Base-by-base conservation (phyloP, 1,140 invertebrate genomes). In the Arion vulgaris region DNA sequence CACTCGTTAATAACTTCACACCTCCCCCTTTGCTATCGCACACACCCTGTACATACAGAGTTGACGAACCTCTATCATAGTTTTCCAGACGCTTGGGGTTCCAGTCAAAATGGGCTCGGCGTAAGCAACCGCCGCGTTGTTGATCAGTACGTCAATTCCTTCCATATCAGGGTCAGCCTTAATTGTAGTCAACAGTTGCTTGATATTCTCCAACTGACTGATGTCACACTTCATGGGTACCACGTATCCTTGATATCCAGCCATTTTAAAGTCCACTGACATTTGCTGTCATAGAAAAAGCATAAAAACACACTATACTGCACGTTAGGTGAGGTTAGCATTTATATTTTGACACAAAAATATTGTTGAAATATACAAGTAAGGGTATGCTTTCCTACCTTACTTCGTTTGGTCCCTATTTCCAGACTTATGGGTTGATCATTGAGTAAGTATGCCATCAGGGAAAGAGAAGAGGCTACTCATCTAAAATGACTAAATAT, bases 91-190 rank as follows among this genome's bases (percentile, higher is more conserved):
- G 85, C 93, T 86, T 84, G 90, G 88, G 45, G 89, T 80, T 28
- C 93, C 93, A 36, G 85, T 88, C 74, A 92, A 84, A 76, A 91
- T 85, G 73, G 86, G 92, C 85, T 91, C 93, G 28, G 80, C 87
- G 82, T 89, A 93, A 85, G 87, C 85, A 0, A 94, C 87, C 1
- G 95, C 96, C 4, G 96, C 96, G 88, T 95, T 96, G 88, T 96
- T 96, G 39, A 96, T 92, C 69, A 96, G 92, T 1, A 96, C 91
- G 87, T 96, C 94, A 0, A 96, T 92, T 26, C 94, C 94, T 7
- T 95, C 95, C 57, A 87, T 89, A 66, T 94, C 93, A 19, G 95
- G 89, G 68, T 94, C 93, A 23, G 95, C 93, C 93, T 84, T 84
- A 72, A 90, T 87, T 49, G 93, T 94, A 79, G 94, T 88, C 87